Conservation (phyloP, 2,113 vertebrate species). For the Alligator sinensis region DNA sequence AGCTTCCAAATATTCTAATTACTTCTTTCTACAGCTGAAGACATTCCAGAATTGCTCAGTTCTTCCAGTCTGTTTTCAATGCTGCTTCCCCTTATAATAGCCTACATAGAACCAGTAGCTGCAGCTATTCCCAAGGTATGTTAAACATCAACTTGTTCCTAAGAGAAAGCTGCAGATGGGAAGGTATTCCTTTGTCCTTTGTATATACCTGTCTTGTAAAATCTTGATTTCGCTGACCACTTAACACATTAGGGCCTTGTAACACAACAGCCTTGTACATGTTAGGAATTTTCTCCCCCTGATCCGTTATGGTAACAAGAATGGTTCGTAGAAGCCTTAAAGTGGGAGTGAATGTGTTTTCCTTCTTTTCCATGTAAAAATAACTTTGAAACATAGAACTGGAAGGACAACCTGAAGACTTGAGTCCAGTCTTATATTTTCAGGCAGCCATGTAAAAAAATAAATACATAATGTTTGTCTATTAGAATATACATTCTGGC, state of each 20-base stretch:
- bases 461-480: no score
- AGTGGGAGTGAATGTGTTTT: neutral
- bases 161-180: neutral
- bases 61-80: slow-evolving; percentile 98
- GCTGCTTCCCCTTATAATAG: slow-evolving; percentile 97
- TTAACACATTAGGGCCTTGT: neutral
- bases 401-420: no score
- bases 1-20: slow-evolving; percentile 47
- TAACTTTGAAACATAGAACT: neutral
- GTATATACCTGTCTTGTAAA: neutral
- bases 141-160: neutral
- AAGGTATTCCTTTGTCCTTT: neutral
- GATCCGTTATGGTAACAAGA: neutral
- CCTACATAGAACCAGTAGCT: slow-evolving; percentile 97
- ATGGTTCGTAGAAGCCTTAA: neutral
- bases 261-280: neutral
- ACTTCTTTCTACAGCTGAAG: slow-evolving; percentile 86
- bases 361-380: neutral
- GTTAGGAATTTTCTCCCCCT: neutral
- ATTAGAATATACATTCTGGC: no score
- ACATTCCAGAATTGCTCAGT: slow-evolving; percentile 97
- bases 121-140: slow-evolving; percentile 97
- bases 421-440: no score
- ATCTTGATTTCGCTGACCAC: neutral
- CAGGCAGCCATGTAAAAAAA: no score